These are phyloP conservation scores for Aplochiton taeniatus DNA, from an alignment of 2,797 vertebrate genomes.

Conservation along the genomic window DNA sequence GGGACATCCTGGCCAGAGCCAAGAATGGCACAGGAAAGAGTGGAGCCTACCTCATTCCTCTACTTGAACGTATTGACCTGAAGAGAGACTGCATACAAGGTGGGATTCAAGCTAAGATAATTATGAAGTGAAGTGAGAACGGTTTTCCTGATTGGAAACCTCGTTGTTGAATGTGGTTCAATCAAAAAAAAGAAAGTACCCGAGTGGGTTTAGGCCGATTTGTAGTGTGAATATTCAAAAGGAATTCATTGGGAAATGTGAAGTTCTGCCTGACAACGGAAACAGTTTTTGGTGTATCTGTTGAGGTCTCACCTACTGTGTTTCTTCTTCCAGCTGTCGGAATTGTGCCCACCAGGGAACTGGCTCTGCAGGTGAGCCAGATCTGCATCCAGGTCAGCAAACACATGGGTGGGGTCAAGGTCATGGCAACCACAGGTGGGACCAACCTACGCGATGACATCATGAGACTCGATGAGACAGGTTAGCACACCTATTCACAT, in stretches of 20 bases:
- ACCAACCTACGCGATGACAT: conserved; percentile 99
- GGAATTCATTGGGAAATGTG: too few relatives aligned
- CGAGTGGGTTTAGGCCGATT: too few relatives aligned
- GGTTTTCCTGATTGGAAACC: too few relatives aligned
- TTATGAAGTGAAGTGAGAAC: too few relatives aligned
- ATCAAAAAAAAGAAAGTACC: too few relatives aligned
- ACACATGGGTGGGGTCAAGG: conserved; percentile 99
- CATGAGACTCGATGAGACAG: conserved; percentile 98
- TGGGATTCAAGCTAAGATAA: conserved; percentile 52
- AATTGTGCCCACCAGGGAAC: conserved; percentile 98
- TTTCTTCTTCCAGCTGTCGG: conserved; percentile 83
- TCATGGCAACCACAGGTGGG: conserved; percentile 99
- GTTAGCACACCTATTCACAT: conserved; percentile 70
- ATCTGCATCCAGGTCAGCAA: conserved; percentile 99
- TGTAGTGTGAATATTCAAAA: too few relatives aligned
- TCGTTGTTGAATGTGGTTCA: too few relatives aligned
- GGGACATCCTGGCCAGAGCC: conserved; percentile 98
- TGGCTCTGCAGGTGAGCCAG: conserved; percentile 99
- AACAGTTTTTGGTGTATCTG: too few relatives aligned
- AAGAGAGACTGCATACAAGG: conserved; percentile 99
- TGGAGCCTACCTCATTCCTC: conserved; percentile 99
- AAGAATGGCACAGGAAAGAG: conserved; percentile 99
- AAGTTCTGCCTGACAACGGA: too few relatives aligned
- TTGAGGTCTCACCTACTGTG: too few relatives aligned
- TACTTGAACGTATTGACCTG: conserved; percentile 99